phyloP scores from a whole-genome alignment of 2,888 invertebrate genomes.

The Mythimna loreyi region DNA sequence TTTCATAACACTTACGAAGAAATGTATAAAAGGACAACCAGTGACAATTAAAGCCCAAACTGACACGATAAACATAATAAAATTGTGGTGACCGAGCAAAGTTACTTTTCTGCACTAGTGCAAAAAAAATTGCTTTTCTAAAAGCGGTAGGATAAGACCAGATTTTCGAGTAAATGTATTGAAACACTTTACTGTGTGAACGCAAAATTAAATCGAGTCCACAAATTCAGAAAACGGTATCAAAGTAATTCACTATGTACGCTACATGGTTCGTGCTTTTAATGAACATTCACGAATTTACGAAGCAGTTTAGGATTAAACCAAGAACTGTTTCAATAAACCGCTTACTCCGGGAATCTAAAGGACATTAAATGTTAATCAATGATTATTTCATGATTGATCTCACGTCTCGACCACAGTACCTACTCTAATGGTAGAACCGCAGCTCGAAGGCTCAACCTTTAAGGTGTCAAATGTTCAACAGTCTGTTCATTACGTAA shows the following conservation, averaged over 20 bases:
- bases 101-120: too few species aligned
- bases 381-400: conserved; percentile 45
- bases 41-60: too few species aligned
- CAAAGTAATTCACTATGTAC: not conserved
- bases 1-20: too few species aligned
- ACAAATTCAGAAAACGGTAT: not conserved
- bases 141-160: too few species aligned
- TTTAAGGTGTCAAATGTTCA: conserved; percentile 60
- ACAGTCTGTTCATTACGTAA: conserved; percentile 62
- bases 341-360: not conserved
- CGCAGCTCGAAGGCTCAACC: conserved; percentile 48
- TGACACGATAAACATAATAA: too few species aligned
- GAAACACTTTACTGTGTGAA: not conserved
- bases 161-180: too few species aligned
- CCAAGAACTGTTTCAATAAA: not conserved
- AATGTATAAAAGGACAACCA: too few species aligned
- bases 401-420: conserved; percentile 22
- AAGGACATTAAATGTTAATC: conserved; percentile 23
- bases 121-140: too few species aligned
- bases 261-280: not conserved
- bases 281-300: not conserved
- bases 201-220: not conserved
- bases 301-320: not conserved
- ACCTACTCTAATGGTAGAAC: conserved; percentile 49
- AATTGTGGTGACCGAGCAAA: too few species aligned